Base-by-base conservation (phyloP, 1,140 invertebrate species). In the Nebria ingens region DNA sequence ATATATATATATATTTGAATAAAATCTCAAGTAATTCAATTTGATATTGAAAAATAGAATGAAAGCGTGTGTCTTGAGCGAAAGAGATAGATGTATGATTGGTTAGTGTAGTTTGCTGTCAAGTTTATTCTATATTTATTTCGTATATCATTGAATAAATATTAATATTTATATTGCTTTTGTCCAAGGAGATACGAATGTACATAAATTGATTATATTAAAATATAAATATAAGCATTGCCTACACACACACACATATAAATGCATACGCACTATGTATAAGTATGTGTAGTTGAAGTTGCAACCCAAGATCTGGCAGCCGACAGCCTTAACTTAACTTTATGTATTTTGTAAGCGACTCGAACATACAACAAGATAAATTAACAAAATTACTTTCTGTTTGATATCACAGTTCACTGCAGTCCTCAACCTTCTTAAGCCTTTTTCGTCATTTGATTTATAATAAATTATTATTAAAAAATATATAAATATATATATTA, bases 171-270 rank as follows among this genome's bases (percentile, higher is more conserved):
- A 45, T 45, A 45, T 17, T 45, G 40, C 40, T 45, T 45, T 45
- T 45, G 40, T 45, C 40, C 40, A 45, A 45, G 40, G 40, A 45
- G 17, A 45, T 45, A 45, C 40, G 40, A 45, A 45, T 45, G 40
- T 45, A 45, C 40, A 45, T 45, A 45, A 45, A 45, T 45, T 45
- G 40, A 45, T 45, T 45, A 45, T 45, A 45, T 45, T 45, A 45
- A 45, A 45, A 45, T 45, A 45, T 45, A 45, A 45, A 45, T 45
- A 45, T 12, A 45, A 9, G 3, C 40, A 13, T 29, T 29, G n/a
- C n/a, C n/a, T n/a, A n/a, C n/a, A n/a, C n/a, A n/a, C n/a, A n/a
- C n/a, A n/a, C n/a, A n/a, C n/a, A n/a, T n/a, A n/a, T n/a, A n/a
- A n/a, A n/a, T n/a, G n/a, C n/a, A n/a, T n/a, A n/a, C n/a, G n/a